Evolutionary conservation across 2,113 vertebrate species (phyloP).

Genomic region (Catharus bicknelli): DNA sequence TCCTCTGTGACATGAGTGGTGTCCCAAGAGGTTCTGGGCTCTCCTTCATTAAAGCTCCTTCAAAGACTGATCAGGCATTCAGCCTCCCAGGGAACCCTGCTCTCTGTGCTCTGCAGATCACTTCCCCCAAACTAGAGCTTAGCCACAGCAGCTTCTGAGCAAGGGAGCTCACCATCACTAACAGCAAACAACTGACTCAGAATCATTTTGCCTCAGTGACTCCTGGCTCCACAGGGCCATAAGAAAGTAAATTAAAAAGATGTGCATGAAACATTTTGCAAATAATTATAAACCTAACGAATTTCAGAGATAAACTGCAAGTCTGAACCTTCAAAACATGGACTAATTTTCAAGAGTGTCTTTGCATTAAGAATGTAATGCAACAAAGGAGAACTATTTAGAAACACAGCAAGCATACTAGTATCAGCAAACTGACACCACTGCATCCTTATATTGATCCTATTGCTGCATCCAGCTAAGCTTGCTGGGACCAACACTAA

Average conservation of each 20-base stretch:
- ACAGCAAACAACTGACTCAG: not conserved
- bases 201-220: constrained; percentile 9
- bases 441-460: constrained; percentile 27
- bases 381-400: constrained; percentile 24
- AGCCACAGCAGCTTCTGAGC: not conserved
- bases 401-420: constrained; percentile 14
- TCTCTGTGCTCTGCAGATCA: not conserved
- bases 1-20: not conserved
- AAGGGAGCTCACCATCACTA: not conserved
- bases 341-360: not conserved
- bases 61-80: not conserved
- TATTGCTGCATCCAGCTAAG: constrained; percentile 20
- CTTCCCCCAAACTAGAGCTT: not conserved
- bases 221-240: not conserved
- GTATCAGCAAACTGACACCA: not conserved
- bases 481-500: constrained; percentile 23
- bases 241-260: not conserved
- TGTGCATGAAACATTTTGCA: constrained; percentile 9
- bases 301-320: constrained; percentile 1
- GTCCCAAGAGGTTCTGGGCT: not conserved
- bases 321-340: constrained; percentile 17
- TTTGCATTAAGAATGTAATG: constrained; percentile 10
- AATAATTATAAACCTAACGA: constrained; percentile 30
- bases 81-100: not conserved
- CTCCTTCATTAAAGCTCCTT: not conserved